Evolutionary conservation across 2,797 vertebrate species (phyloP).

Genomic region (Intellagama lesueurii): DNA sequence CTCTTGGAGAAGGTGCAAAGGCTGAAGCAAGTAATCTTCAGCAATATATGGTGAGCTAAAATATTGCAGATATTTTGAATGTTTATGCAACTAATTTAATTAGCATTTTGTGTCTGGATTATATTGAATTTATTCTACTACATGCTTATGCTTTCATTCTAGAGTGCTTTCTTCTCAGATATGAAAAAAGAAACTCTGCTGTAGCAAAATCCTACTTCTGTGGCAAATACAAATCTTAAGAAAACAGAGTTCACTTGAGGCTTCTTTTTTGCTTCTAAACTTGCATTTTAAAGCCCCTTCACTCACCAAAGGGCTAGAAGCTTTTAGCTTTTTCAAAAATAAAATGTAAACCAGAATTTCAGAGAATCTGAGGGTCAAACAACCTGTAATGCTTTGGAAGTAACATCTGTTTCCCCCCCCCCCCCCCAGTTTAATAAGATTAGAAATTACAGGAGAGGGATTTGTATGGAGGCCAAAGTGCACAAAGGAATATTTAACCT

Average conservation of each 20-base stretch:
- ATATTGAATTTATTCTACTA: constrained; percentile 4
- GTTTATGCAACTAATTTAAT: constrained; percentile 33
- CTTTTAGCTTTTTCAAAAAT: background rate
- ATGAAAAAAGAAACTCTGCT: background rate
- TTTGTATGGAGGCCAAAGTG: too few relatives aligned
- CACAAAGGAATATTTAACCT: too few relatives aligned
- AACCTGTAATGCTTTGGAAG: too few relatives aligned
- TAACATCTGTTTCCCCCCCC: too few relatives aligned
- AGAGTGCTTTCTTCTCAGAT: constrained; percentile 1
- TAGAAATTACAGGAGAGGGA: too few relatives aligned
- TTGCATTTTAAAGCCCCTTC: background rate
- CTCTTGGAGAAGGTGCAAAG: background rate
- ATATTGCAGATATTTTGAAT: background rate
- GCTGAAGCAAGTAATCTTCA: background rate
- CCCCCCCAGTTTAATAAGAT: too few relatives aligned
- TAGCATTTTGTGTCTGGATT: constrained; percentile 1
- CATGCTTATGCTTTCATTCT: constrained; percentile 22
- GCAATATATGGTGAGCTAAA: background rate
- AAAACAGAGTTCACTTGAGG: background rate
- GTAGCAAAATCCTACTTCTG: background rate
- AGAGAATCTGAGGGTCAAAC: too few relatives aligned
- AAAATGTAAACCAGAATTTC: background rate
- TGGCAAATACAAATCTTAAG: background rate
- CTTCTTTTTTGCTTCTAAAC: background rate
- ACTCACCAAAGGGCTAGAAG: background rate